Conservation (phyloP, 2,888 invertebrate species). For the Hetaerina titia region DNA sequence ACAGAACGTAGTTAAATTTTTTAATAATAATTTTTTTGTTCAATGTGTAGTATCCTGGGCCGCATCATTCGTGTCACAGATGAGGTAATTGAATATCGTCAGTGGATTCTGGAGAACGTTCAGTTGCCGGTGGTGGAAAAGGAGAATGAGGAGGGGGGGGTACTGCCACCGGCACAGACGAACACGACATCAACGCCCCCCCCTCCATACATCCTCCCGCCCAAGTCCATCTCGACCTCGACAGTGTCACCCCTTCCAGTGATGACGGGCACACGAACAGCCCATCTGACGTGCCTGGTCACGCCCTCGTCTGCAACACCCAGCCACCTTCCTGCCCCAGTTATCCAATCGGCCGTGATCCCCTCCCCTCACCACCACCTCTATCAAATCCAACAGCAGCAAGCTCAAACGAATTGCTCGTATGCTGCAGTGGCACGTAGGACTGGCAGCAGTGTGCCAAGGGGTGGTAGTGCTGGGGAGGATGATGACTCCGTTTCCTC, state of each 20-base stretch:
- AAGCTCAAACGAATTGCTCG: conserved; percentile 26
- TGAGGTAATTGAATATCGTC: conserved; percentile 89
- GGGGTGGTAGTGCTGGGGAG: conserved; percentile 49
- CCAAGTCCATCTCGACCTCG: neutral
- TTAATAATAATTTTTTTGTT: neutral
- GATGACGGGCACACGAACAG: conserved; percentile 37
- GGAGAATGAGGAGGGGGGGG: conserved; percentile 53
- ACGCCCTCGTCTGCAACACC: neutral
- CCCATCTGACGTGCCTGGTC: neutral
- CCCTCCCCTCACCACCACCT: conserved; percentile 45
- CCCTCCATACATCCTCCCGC: conserved; percentile 49
- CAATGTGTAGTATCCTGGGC: conserved; percentile 86
- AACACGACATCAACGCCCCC: conserved; percentile 30
- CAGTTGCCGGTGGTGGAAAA: conserved; percentile 72
- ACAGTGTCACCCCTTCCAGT: conserved; percentile 42
- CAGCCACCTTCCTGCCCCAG: conserved; percentile 23
- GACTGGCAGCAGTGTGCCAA: conserved; percentile 58
- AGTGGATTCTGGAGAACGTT: conserved; percentile 82
- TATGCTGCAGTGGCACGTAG: conserved; percentile 59
- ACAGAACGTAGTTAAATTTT: no score
- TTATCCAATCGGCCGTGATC: conserved; percentile 27
- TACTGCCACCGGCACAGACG: conserved; percentile 52
- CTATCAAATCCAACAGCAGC: conserved; percentile 39
- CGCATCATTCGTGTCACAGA: conserved; percentile 96
- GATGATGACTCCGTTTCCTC: conserved; percentile 58